Evolutionary conservation across 2,113 vertebrate species (phyloP).

Genomic region (Panthera tigris): DNA sequence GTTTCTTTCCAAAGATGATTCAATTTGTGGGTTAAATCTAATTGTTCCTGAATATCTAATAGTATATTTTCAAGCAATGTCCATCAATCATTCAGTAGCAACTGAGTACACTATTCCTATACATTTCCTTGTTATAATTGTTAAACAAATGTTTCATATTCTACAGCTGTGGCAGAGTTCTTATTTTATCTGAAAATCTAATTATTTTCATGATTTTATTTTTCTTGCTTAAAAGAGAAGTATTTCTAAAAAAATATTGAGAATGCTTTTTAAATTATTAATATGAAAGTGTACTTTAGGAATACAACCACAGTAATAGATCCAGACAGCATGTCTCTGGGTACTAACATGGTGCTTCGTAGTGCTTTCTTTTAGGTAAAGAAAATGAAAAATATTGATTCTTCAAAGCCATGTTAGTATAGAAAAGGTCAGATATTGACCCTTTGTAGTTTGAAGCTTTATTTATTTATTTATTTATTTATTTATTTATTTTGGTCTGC

Average conservation of each 20-base stretch:
- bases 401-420: neutral
- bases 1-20: neutral
- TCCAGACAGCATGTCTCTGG: neutral
- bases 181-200: neutral
- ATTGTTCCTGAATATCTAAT: neutral
- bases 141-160: neutral
- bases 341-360: conserved; percentile 30
- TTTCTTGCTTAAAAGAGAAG: conserved; percentile 37
- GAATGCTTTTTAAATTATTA: conserved; percentile 60
- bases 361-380: conserved; percentile 58
- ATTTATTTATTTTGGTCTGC: neutral
- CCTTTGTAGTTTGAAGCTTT: neutral
- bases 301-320: conserved; percentile 51
- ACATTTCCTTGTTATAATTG: neutral
- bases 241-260: neutral
- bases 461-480: too few species aligned
- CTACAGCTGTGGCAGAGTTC: neutral
- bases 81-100: neutral
- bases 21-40: neutral
- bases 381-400: conserved; percentile 81
- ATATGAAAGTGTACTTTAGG: conserved; percentile 40
- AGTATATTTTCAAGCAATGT: neutral
- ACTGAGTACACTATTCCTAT: neutral
- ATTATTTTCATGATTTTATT: neutral
- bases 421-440: conserved; percentile 63